phyloP scores from a whole-genome alignment of 2,888 invertebrate species.

The Troides aeacus region DNA sequence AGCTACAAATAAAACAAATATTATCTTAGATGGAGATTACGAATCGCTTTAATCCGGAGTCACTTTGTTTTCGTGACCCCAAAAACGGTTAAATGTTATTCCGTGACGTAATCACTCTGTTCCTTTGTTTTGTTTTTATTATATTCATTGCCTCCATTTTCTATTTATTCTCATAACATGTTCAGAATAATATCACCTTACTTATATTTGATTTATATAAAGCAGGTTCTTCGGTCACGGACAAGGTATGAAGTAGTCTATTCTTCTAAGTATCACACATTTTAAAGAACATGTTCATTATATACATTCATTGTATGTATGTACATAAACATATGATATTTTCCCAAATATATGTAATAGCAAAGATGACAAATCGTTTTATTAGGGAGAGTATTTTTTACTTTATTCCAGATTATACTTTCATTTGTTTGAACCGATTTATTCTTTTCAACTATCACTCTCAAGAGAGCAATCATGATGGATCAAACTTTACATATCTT shows the following conservation, averaged over 20 bases:
- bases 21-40: slow-evolving; percentile 20
- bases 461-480: slow-evolving; percentile 4
- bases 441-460: slow-evolving; percentile 1
- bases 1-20: slow-evolving; percentile 26
- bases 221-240: background rate
- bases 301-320: no score
- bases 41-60: slow-evolving; percentile 10
- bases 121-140: slow-evolving; percentile 7
- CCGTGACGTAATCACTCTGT: slow-evolving; percentile 2
- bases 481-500: slow-evolving; percentile 17
- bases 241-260: background rate
- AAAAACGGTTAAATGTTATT: slow-evolving; percentile 8
- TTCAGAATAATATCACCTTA: no score
- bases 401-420: background rate
- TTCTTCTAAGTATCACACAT: no score
- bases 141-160: background rate
- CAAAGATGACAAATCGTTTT: background rate
- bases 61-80: slow-evolving; percentile 14
- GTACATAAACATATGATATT: no score
- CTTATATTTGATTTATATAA: background rate
- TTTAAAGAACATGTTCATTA: no score
- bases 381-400: background rate
- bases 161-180: no score
- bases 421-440: slow-evolving; percentile 8
- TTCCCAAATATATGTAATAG: background rate